A percentile compares a stretch with the other conserved stretches of the same genome.
Conservation (phyloP, 1,140 invertebrate genomes). For the Elysia chlorotica region DNA sequence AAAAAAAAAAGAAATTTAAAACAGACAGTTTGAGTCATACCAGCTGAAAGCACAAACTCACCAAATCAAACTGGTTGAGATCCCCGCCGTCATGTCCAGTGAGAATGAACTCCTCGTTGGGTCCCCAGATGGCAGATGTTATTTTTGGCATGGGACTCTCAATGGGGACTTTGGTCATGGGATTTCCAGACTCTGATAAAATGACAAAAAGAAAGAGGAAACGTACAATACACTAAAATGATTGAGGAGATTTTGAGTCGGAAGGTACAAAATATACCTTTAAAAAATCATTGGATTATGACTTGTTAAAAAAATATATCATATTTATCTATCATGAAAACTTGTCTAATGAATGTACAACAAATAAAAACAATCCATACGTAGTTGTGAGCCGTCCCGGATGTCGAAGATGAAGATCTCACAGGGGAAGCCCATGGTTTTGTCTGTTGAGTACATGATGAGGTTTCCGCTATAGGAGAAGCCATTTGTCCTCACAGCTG, state of each 20-base stretch:
- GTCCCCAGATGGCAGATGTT: constrained; percentile 90
- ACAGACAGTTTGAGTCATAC: no score
- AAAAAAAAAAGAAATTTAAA: no score
- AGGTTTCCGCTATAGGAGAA: constrained; percentile 94
- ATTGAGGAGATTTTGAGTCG: no score
- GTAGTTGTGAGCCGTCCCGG: constrained; percentile 47
- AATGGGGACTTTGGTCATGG: constrained; percentile 47
- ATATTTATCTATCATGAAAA: no score
- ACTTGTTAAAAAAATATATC: no score
- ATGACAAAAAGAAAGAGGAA: no score
- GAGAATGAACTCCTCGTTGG: constrained; percentile 87
- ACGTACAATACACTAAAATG: not conserved
- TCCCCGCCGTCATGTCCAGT: constrained; percentile 95
- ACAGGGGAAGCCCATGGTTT: constrained; percentile 85
- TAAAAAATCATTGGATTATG: no score
- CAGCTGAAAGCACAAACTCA: constrained; percentile 65
- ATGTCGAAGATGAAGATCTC: constrained; percentile 79
- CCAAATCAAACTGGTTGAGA: constrained; percentile 88
- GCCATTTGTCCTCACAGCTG: constrained; percentile 86
- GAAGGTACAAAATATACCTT: not conserved
- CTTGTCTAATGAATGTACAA: no score
- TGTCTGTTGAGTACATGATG: constrained; percentile 91
- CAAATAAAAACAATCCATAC: no score
- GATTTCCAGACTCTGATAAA: constrained; percentile 39
- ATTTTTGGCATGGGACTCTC: constrained; percentile 72